Conservation (phyloP, 2,113 vertebrate species). For the Puma concolor region DNA sequence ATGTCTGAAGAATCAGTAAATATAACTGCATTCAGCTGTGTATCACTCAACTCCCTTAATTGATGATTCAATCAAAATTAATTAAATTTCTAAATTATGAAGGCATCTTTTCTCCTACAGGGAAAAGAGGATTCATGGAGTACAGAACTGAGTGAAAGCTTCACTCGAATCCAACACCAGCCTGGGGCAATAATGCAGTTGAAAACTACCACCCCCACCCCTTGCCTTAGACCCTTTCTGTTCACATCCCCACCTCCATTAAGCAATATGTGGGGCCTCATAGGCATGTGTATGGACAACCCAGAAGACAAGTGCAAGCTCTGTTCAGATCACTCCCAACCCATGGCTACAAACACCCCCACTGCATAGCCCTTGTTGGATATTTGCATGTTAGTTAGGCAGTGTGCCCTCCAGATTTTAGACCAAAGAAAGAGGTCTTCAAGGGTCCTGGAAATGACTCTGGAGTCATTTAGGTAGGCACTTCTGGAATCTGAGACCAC, state of each 20-base stretch:
- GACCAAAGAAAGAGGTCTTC: neutral
- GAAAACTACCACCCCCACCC: no score
- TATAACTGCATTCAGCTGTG: slow-evolving; percentile 42
- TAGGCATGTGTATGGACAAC: neutral
- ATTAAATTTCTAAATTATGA: slow-evolving; percentile 50
- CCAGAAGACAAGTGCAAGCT: neutral
- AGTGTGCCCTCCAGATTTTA: neutral
- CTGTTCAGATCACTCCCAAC: neutral
- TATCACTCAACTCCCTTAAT: slow-evolving; percentile 57
- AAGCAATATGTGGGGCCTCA: neutral
- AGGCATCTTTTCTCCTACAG: neutral
- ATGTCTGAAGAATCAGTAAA: slow-evolving; percentile 38
- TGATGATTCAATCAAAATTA: slow-evolving; percentile 66
- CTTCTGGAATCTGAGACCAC: neutral
- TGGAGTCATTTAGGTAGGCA: neutral
- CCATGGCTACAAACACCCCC: neutral
- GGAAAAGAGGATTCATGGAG: neutral
- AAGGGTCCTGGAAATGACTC: neutral
- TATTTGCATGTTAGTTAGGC: rapidly evolving
- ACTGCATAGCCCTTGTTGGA: neutral
- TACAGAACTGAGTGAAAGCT: neutral
- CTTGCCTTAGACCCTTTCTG: neutral
- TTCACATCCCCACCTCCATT: neutral
- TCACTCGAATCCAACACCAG: neutral
- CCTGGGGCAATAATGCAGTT: neutral